These are phyloP conservation scores for Varanus salvator DNA, from an alignment of 2,113 vertebrate genomes.

Conservation along the genomic window DNA sequence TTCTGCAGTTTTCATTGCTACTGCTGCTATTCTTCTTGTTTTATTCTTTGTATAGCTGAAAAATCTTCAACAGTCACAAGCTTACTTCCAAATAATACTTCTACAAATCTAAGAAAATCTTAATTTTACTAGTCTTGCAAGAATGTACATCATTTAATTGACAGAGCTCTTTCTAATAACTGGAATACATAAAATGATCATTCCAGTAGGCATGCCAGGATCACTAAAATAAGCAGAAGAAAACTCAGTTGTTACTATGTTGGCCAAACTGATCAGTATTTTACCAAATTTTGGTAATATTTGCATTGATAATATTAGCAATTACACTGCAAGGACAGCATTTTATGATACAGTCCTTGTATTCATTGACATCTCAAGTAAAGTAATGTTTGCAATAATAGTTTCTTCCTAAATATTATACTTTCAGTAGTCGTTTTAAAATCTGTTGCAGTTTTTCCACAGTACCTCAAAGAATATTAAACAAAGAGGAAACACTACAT, in stretches of 20 bases:
- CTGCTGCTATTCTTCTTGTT: too few species aligned
- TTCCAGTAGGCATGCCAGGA: not conserved
- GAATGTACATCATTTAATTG: not conserved
- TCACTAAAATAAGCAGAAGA: not conserved
- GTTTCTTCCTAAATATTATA: not conserved
- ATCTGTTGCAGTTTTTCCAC: not conserved
- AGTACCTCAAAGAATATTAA: constrained; percentile 31
- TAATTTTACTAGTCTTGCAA: not conserved
- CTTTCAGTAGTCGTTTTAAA: not conserved
- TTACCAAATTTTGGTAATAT: not conserved
- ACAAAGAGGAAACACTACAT: not conserved
- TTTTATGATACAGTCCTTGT: not conserved
- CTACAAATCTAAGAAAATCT: not conserved
- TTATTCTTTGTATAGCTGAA: not conserved
- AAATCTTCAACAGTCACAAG: not conserved
- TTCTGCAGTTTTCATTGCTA: too few species aligned
- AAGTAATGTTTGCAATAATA: not conserved
- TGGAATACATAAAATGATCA: not conserved
- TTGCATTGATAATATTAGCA: not conserved
- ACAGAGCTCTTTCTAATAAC: not conserved
- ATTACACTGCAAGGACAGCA: not conserved
- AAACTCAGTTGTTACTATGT: not conserved
- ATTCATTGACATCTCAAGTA: not conserved
- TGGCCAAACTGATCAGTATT: not conserved
- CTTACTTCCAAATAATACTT: not conserved